phyloP scores from a whole-genome alignment of 2,113 vertebrate species.

The Spizaetus ornatus region DNA sequence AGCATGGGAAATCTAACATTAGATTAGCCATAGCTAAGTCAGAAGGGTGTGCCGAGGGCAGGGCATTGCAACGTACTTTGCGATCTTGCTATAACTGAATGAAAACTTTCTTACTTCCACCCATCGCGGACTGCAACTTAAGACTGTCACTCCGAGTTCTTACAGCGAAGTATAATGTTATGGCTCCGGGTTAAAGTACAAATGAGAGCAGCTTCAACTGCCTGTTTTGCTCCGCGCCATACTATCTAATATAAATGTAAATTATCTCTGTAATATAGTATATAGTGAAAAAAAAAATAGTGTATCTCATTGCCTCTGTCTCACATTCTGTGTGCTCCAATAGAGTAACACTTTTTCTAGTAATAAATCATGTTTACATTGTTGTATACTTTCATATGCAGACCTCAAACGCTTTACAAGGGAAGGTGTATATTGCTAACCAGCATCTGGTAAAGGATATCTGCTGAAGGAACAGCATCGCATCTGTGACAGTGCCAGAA shows the following conservation, averaged over 20 bases:
- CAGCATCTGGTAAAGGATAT: background rate
- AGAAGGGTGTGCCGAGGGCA: background rate
- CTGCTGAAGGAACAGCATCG: background rate
- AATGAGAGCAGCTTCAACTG: background rate
- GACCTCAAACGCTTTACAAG: background rate
- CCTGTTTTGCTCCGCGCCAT: background rate
- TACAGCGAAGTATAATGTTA: background rate
- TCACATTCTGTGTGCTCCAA: background rate
- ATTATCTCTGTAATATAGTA: background rate
- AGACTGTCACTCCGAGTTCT: background rate
- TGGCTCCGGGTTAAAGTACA: background rate
- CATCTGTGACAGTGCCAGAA: background rate
- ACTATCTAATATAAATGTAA: background rate
- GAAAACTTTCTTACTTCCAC: background rate
- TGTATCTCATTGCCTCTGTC: background rate
- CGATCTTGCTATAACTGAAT: background rate
- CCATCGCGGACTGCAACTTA: fast-evolving
- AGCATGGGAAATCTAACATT: background rate
- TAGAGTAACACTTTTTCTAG: background rate
- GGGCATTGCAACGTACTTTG: background rate
- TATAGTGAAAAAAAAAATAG: background rate
- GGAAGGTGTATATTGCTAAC: background rate
- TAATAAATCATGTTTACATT: background rate
- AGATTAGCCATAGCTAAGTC: background rate
- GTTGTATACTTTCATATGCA: background rate